phyloP scores from a whole-genome alignment of 2,797 vertebrate genomes.

The Labeo calbasu region DNA sequence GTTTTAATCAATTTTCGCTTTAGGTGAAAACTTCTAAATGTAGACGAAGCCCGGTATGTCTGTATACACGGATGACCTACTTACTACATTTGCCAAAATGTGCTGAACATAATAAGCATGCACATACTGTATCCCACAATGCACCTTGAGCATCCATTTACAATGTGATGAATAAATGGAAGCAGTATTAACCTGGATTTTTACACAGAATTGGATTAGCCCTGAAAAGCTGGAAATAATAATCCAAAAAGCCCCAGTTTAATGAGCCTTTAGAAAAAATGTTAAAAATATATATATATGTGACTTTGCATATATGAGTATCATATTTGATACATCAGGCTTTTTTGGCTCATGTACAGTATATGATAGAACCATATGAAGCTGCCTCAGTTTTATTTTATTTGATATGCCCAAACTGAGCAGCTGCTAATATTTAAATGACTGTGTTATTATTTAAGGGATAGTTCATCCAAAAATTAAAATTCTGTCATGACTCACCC shows the following conservation, averaged over 20 bases:
- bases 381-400: not conserved
- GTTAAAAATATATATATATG: not conserved
- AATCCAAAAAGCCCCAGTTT: too few relatives aligned
- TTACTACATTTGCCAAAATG: not conserved
- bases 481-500: not conserved
- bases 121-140: not conserved
- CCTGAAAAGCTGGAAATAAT: not conserved
- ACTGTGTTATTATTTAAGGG: not conserved
- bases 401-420: not conserved
- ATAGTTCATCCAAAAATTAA: not conserved
- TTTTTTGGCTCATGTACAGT: not conserved
- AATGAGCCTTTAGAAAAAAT: not conserved
- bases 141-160: not conserved
- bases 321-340: not conserved
- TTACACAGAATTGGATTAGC: not conserved
- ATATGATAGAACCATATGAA: not conserved
- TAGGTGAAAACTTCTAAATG: not conserved
- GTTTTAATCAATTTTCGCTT: not conserved
- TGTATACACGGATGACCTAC: conserved; percentile 1
- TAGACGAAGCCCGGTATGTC: not conserved
- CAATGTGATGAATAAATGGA: not conserved
- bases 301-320: not conserved
- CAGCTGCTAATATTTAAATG: too few relatives aligned
- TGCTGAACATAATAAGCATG: not conserved
- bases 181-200: not conserved